phyloP scores from a whole-genome alignment of 37 sponge, comb jelly and placozoan genomes.

The Cliona cf. orientalis region DNA sequence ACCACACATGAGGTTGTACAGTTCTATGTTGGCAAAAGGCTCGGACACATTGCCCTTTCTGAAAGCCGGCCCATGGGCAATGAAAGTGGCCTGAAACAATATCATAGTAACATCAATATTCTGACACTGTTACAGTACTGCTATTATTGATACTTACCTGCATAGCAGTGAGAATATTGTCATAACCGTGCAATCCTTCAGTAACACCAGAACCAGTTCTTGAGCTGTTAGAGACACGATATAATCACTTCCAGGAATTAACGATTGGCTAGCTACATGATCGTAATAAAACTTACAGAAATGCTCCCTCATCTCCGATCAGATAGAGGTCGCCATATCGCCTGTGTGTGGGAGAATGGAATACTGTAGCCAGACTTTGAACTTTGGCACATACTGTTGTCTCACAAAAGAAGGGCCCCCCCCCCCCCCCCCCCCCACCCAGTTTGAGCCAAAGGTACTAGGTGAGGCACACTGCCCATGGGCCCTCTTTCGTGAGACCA shows the following conservation, averaged over 20 bases:
- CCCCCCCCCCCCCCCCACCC: too few relatives aligned
- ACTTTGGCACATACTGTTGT: too few relatives aligned
- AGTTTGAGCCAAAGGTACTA: too few relatives aligned
- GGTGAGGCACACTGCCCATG: too few relatives aligned
- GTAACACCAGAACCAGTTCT: too few relatives aligned
- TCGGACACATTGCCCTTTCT: slow-evolving; percentile 31
- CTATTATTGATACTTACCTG: background rate
- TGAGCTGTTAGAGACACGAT: too few relatives aligned
- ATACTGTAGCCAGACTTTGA: too few relatives aligned
- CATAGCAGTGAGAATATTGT: background rate
- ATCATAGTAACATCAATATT: too few relatives aligned
- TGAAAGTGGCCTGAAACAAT: slow-evolving; percentile 63
- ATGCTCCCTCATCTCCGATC: background rate
- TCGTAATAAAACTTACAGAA: background rate
- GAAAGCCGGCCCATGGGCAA: slow-evolving; percentile 86
- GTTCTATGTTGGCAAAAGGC: slow-evolving; percentile 79
- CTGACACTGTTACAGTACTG: too few relatives aligned
- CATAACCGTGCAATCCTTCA: background rate
- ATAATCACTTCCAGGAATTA: background rate
- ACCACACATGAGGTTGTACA: slow-evolving; percentile 86
- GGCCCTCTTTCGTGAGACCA: background rate
- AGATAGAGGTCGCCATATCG: background rate
- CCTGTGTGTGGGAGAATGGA: background rate
- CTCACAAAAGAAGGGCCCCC: too few relatives aligned
- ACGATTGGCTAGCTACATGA: background rate